phyloP scores from a whole-genome alignment of 2,888 invertebrate genomes.

The Tethea ocularis region DNA sequence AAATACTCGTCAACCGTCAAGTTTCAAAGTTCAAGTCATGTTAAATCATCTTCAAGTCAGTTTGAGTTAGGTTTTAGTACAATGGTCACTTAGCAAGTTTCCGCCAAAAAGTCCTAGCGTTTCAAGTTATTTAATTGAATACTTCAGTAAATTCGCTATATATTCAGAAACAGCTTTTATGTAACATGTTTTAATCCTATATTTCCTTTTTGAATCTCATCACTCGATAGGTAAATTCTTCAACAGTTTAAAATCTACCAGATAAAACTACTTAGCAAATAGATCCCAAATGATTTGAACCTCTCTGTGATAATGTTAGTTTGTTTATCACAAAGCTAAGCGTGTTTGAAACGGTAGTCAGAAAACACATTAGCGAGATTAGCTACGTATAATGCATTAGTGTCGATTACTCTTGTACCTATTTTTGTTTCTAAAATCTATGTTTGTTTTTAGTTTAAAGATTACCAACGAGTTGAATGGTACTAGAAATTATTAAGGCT shows the following conservation, averaged over 20 bases:
- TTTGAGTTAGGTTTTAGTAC: no score
- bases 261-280: not conserved
- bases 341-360: not conserved
- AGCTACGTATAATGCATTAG: slow-evolving; percentile 4
- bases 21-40: no score
- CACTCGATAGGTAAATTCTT: not conserved
- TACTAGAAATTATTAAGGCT: not conserved
- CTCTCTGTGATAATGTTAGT: not conserved
- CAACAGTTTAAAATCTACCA: not conserved
- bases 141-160: no score
- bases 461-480: not conserved
- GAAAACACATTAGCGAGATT: slow-evolving; percentile 4
- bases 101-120: no score
- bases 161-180: no score
- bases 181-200: no score
- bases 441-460: not conserved
- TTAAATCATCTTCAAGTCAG: no score
- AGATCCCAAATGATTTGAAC: not conserved
- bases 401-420: not conserved
- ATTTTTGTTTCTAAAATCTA: not conserved
- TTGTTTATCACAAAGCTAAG: not conserved
- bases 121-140: no score
- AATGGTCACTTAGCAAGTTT: no score
- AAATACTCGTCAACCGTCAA: no score
- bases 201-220: no score